Evolutionary conservation across 2,888 invertebrate species (phyloP), one percentile per base, ranked within the genome.

Genomic region (Sphaeridia pumilis): DNA sequence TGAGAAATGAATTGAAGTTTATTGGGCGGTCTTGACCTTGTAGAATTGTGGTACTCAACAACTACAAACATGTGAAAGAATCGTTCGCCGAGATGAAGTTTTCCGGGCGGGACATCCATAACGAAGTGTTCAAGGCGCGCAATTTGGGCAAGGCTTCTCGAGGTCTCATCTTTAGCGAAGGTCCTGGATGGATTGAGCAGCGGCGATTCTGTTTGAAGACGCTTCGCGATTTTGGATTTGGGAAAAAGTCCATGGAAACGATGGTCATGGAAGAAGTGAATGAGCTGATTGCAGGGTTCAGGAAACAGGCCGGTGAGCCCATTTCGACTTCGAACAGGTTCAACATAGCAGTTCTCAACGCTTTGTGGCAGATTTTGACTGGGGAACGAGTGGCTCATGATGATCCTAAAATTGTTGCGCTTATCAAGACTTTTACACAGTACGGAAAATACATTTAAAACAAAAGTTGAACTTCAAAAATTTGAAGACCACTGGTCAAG

Each of bases 211-310:
- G 56, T 1, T 22, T 62, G 7, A 47, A 58, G 31, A 49, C 54
- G 22, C 43, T 62, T 1, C 42, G 49, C 22, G 62, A 62, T 42
- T 60, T 62, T 41, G 62, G 60, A 2, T 62, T 62, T 43, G 62
- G 62, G 2, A 62, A 56, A 27, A 57, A 57, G 25, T 58, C 58
- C 4, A 62, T 62, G 62, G 62, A 62, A 48, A 54, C n/a, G 27
- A 26, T 58, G 2, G 48, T 62, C 3, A 52, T 62, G 55, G 60
- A 60, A 7, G 62, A 62, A 41, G 58, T 55, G 1, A 42, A 51
- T 2, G 62, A 62, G 26, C 46, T 62, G 0, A 48, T 62, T 10
- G 31, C 27, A 25, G 36, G 47, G 3, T 60, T 59, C 22, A 49
- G 49, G 24, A 57, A 49, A 38, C 58, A 61, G 27, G 47, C 28